Evolutionary conservation across 2,113 vertebrate species (phyloP), one percentile per base, ranked within the genome.

Genomic region (Syngnathus scovelli): DNA sequence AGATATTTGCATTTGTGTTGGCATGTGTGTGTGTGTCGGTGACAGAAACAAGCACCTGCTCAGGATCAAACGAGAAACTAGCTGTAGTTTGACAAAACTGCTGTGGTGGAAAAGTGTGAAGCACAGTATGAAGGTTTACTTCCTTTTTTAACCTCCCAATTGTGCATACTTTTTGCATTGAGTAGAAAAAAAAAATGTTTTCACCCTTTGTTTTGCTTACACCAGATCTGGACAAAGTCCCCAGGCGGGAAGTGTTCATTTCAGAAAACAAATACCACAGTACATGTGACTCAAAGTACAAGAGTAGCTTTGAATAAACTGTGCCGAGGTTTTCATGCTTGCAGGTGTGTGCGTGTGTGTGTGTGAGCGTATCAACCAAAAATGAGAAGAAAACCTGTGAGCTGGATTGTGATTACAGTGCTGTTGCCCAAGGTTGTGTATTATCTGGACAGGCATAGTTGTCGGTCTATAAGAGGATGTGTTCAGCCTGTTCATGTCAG

Each of bases 391-490:
- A 3, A 16, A 38, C 33, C 7, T n/a, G 33, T 60, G 58, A 60
- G 36, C 41, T 59, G 68, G 64, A n/a, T 48, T 7, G 18, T 72
- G 70, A 37, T 49, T 52, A 49, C 48, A 6, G 48, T 43, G 6
- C 49, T 21, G 3, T 4, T 38, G 77, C 79, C 66, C 27, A 51
- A 76, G 68, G 60, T 46, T 67, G 23, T 2, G 58, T 41, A 69
- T 83, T 89, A 87, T 82, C 82, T 80, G 12, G 80, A 79, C 79
- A 86, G 81, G 74, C 75, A 78, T 80, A 68, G 77, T 76, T 78
- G 83, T 84, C 75, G 63, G 73, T 6, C 38, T 67, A 81, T 76
- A 79, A 84, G 72, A 58, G 78, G 75, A 81, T 70, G 73, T 67
- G 74, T 71, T 75, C 70, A 65, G 75, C 67, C 71, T 70, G 71